Evolutionary conservation across 2,113 vertebrate genomes (phyloP), one percentile per base, ranked within the genome.

Genomic region (Elephantulus edwardii): DNA sequence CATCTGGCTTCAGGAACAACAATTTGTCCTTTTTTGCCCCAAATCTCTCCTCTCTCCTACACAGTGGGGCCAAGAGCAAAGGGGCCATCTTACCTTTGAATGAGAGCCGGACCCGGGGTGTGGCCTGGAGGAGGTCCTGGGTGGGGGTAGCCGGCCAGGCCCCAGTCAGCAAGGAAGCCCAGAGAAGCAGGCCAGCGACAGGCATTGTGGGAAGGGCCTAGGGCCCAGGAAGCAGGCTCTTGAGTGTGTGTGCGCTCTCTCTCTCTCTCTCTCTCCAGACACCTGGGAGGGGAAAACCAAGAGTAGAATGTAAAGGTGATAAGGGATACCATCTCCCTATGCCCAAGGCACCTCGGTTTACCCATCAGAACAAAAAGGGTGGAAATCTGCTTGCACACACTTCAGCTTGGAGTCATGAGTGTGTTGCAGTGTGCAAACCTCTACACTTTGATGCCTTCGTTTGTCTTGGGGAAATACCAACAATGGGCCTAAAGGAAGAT

Each of bases 21-120:
- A 16, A 19, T 48, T 48, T 70, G 50, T 82, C 78, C 52, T 66
- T 66, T 56, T 64, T 38, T 8, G 50, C 54, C 46, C 24, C 46
- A 56, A 56, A 38, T 22, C n/a, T 42, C 71, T 19, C 79, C 20
- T 58, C 68, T 85, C n/a, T 71, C 74, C 44, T 35, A 28, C 14
- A 20, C 44, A 33, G 8, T 11, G 0, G 22, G 68, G 33, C 19
- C 20, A 44, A 80, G 50, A 26, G 26, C 46, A n/a, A 71, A 26
- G 6, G 58, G 20, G 33, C 54, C 3, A 42, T 92, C 97, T 97
- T 97, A 98, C 98, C 98, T 98, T 97, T 98, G 96, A 98, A 98
- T 72, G 98, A 98, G 60, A 98, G 98, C 93, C 97, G 97, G 72
- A 98, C 96, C 9, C 98, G 92, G 1, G 98, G 97, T 0, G 94